Percentiles rank a stretch among this genome's conserved stretches.
phyloP scores from a whole-genome alignment of 2,888 invertebrate genomes.

The Heliconius erato region DNA sequence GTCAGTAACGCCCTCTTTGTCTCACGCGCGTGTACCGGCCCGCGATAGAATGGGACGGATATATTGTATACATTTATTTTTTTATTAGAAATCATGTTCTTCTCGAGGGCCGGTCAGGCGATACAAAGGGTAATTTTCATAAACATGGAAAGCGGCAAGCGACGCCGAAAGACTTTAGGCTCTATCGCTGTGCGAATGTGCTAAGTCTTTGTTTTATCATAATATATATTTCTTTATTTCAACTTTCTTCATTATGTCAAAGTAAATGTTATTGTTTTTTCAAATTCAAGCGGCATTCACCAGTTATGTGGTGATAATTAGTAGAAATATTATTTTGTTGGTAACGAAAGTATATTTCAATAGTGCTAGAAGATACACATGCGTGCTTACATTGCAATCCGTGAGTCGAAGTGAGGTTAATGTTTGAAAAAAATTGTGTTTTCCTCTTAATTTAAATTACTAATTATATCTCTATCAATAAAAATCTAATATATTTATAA shows the following conservation, averaged over 20 bases:
- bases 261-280: slow-evolving; percentile 62
- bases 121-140: slow-evolving; percentile 63
- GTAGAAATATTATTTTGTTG: slow-evolving; percentile 62
- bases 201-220: slow-evolving; percentile 58
- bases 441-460: slow-evolving; percentile 37
- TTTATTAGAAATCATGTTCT: slow-evolving; percentile 3
- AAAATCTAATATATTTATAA: slow-evolving; percentile 10
- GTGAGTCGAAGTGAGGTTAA: slow-evolving; percentile 79
- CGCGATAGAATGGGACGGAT: slow-evolving; percentile 61
- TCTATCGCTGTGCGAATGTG: slow-evolving; percentile 78
- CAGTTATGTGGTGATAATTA: slow-evolving; percentile 75
- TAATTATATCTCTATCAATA: slow-evolving; percentile 2
- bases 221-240: slow-evolving; percentile 26
- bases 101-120: slow-evolving; percentile 72
- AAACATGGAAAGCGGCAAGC: slow-evolving; percentile 82
- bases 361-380: slow-evolving; percentile 80
- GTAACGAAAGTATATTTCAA: slow-evolving; percentile 51
- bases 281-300: slow-evolving; percentile 79
- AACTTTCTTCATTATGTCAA: slow-evolving; percentile 34
- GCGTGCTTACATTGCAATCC: slow-evolving; percentile 82
- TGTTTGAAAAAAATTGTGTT: slow-evolving; percentile 59
- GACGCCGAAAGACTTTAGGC: slow-evolving; percentile 75
- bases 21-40: slow-evolving; percentile 67
- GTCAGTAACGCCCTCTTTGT: slow-evolving; percentile 74
- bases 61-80: background rate